Percentiles rank a stretch among this genome's conserved stretches.
phyloP scores from a whole-genome alignment of 2,888 invertebrate genomes.

The Drosophila phalerata region DNA sequence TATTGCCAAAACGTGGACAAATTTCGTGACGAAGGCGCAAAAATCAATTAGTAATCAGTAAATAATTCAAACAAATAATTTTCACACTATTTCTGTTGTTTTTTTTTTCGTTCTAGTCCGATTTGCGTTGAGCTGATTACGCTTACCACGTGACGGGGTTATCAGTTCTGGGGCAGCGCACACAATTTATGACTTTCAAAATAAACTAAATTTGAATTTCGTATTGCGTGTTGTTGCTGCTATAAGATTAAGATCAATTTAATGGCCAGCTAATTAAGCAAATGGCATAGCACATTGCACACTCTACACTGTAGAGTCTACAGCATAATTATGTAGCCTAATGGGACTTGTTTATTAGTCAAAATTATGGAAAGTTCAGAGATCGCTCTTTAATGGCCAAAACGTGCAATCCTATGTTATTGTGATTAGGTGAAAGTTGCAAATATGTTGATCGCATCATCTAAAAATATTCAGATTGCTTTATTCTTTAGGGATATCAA shows the following conservation, averaged over 20 bases:
- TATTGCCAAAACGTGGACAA: constrained; percentile 40
- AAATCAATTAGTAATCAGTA: constrained; percentile 65
- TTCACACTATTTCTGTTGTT: constrained; percentile 58
- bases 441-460: neutral
- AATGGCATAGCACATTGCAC: constrained; percentile 7
- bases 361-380: constrained; percentile 57
- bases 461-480: neutral
- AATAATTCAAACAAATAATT: constrained; percentile 60
- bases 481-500: constrained; percentile 24
- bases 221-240: constrained; percentile 3
- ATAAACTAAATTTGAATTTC: constrained; percentile 21
- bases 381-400: constrained; percentile 48
- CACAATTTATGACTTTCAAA: constrained; percentile 47
- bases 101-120: neutral
- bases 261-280: constrained; percentile 42
- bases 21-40: constrained; percentile 34
- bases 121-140: constrained; percentile 16
- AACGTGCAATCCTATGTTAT: constrained; percentile 48
- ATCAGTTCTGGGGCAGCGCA: constrained; percentile 31
- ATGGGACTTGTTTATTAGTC: constrained; percentile 55
- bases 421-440: constrained; percentile 31
- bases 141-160: constrained; percentile 30
- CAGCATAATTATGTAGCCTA: constrained; percentile 65
- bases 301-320: constrained; percentile 30
- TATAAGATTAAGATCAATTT: constrained; percentile 50